phyloP scores from a whole-genome alignment of 2,113 vertebrate species.

The Scomber japonicus region DNA sequence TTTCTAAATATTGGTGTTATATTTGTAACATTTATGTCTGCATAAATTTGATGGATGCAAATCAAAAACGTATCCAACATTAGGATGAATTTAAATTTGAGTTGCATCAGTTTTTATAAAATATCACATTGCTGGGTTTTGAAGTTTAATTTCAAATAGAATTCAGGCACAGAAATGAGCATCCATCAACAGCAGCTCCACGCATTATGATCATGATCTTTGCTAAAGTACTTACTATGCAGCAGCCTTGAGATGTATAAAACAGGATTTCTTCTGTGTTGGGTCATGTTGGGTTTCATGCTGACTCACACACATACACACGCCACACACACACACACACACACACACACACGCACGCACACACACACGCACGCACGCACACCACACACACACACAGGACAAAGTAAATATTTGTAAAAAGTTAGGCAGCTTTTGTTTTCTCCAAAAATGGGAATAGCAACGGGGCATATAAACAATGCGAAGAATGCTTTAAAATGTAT shows the following conservation, averaged over 20 bases:
- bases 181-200: background rate
- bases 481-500: background rate
- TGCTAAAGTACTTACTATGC: background rate
- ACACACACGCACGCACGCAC: background rate
- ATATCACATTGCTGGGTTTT: background rate
- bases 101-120: background rate
- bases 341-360: background rate
- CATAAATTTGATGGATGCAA: background rate
- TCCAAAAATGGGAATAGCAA: slow-evolving; percentile 8
- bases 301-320: background rate
- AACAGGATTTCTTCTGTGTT: background rate
- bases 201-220: background rate
- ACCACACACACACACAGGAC: background rate
- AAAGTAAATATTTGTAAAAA: slow-evolving; percentile 10
- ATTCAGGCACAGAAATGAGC: slow-evolving; percentile 5
- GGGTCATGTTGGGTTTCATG: background rate
- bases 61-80: background rate
- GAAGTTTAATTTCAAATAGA: background rate
- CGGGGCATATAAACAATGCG: background rate
- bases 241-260: background rate
- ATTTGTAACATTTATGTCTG: background rate
- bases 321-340: background rate
- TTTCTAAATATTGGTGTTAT: background rate
- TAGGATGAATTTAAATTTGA: background rate
- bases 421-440: slow-evolving; percentile 4